phyloP scores from a whole-genome alignment of 2,113 vertebrate species.

The Kryptolebias marmoratus region DNA sequence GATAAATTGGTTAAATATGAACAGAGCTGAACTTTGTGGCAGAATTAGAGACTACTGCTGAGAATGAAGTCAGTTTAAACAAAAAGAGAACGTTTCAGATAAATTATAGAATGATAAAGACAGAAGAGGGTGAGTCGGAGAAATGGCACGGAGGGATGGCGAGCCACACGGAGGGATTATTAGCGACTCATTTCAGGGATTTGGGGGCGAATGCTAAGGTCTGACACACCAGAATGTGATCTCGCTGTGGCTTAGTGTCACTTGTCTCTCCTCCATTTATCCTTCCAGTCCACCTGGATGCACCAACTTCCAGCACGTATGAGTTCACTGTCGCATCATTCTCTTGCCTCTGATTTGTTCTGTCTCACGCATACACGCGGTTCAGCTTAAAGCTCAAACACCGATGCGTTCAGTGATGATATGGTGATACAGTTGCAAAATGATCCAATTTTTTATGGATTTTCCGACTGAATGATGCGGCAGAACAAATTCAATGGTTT shows the following conservation, averaged over 20 bases:
- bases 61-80: slow-evolving; percentile 26
- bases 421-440: slow-evolving; percentile 38
- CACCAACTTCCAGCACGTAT: slow-evolving; percentile 13
- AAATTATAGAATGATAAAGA: slow-evolving; percentile 33
- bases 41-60: slow-evolving; percentile 1
- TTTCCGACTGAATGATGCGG: slow-evolving; percentile 66
- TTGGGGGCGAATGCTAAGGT: slow-evolving; percentile 61
- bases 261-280: slow-evolving; percentile 37
- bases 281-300: slow-evolving; percentile 40
- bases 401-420: slow-evolving; percentile 41
- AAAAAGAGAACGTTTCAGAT: slow-evolving; percentile 26
- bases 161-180: slow-evolving; percentile 67
- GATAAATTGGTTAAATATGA: not conserved
- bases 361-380: slow-evolving; percentile 12
- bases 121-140: slow-evolving; percentile 35
- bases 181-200: slow-evolving; percentile 59
- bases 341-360: slow-evolving; percentile 28
- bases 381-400: slow-evolving; percentile 28
- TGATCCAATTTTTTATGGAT: slow-evolving; percentile 56
- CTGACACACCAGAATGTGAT: slow-evolving; percentile 61
- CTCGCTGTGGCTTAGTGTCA: slow-evolving; percentile 63
- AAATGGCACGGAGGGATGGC: slow-evolving; percentile 47
- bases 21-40: not conserved
- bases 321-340: slow-evolving; percentile 48
- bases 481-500: slow-evolving; percentile 66